phyloP scores from a whole-genome alignment of 2,113 vertebrate genomes.

The Dolichallabes microphthalmus region DNA sequence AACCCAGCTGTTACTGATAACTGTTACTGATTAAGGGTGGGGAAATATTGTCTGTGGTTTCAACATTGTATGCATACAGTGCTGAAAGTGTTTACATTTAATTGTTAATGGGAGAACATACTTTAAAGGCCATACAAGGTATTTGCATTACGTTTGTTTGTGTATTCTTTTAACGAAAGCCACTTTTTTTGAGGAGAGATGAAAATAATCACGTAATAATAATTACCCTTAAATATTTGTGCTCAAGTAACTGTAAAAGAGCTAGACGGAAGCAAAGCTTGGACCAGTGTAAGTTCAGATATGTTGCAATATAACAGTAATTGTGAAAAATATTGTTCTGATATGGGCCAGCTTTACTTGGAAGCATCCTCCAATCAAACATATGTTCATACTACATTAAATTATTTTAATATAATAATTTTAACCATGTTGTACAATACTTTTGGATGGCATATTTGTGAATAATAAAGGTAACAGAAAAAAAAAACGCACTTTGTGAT shows the following conservation, averaged over 20 bases:
- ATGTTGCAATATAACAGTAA: not conserved
- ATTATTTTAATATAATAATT: not conserved
- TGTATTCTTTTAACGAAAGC: not conserved
- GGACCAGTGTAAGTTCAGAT: not conserved
- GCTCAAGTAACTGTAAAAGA: not conserved
- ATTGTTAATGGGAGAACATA: not conserved
- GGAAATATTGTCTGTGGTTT: constrained; percentile 1
- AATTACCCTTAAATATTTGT: not conserved
- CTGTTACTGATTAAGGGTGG: too few relatives aligned
- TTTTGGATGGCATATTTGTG: constrained; percentile 6
- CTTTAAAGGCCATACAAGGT: not conserved
- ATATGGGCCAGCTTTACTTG: not conserved
- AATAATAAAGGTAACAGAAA: not conserved
- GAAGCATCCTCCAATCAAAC: not conserved
- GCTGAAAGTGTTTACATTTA: not conserved
- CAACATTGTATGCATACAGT: not conserved
- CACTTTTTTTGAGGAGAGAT: not conserved
- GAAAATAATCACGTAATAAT: not conserved
- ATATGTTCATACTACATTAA: constrained; percentile 5
- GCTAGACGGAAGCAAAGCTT: not conserved
- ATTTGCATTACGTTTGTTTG: not conserved
- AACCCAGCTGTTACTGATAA: not conserved
- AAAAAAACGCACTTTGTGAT: not conserved
- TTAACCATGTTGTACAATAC: not conserved
- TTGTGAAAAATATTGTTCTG: not conserved